These are phyloP conservation scores for Coenonympha glycerion DNA, from an alignment of 2,888 invertebrate species.

Conservation along the genomic window DNA sequence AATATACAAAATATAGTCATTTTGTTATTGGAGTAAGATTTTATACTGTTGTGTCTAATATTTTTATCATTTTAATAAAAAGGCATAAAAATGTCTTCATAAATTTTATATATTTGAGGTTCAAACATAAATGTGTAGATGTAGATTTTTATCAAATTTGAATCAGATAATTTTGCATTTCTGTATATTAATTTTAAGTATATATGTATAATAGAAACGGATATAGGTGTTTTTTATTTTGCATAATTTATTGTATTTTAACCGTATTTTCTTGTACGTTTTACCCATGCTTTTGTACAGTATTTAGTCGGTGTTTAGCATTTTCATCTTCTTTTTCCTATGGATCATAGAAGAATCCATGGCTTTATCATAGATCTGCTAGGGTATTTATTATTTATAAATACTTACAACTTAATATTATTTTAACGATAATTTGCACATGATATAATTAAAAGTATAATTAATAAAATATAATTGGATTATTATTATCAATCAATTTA, in stretches of 20 bases:
- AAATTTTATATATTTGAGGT: background rate
- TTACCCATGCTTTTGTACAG: slow-evolving; percentile 57
- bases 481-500: too few relatives aligned
- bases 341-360: slow-evolving; percentile 14
- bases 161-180: slow-evolving; percentile 37
- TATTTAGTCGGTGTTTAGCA: slow-evolving; percentile 28
- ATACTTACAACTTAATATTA: slow-evolving; percentile 13
- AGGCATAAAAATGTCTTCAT: background rate
- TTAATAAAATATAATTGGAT: too few relatives aligned
- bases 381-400: slow-evolving; percentile 52
- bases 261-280: slow-evolving; percentile 57
- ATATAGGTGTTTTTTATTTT: slow-evolving; percentile 58
- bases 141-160: slow-evolving; percentile 19
- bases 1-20: slow-evolving; percentile 24
- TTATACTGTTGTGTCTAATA: slow-evolving; percentile 18
- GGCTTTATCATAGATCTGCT: slow-evolving; percentile 59
- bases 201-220: slow-evolving; percentile 36
- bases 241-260: slow-evolving; percentile 69
- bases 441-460: too few relatives aligned
- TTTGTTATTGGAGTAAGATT: slow-evolving; percentile 23
- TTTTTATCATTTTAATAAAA: background rate
- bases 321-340: slow-evolving; percentile 15
- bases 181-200: slow-evolving; percentile 39
- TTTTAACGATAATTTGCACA: background rate
- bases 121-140: background rate